These are phyloP conservation scores for Oreochromis grahami DNA, from an alignment of 2,797 vertebrate genomes.

Conservation along the genomic window DNA sequence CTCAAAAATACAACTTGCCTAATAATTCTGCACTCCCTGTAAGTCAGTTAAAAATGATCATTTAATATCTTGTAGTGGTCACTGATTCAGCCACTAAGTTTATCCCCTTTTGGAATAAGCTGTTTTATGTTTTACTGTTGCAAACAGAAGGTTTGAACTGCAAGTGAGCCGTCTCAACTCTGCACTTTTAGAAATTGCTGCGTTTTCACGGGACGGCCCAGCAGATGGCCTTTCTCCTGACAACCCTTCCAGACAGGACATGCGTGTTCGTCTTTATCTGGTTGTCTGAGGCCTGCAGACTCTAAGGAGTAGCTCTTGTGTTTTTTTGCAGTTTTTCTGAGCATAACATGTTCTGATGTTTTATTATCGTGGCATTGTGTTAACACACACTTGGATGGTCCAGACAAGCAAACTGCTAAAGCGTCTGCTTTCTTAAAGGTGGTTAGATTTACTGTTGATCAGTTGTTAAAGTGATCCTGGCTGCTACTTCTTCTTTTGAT, in stretches of 20 bases:
- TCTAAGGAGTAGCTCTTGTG: background rate
- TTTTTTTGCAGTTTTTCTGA: background rate
- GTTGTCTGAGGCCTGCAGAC: background rate
- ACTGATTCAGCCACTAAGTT: background rate
- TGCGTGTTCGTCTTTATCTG: background rate
- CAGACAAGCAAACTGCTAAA: background rate
- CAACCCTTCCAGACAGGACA: background rate
- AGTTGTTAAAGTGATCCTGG: background rate
- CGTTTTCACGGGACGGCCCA: background rate
- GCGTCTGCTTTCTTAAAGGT: background rate
- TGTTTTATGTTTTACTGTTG: background rate
- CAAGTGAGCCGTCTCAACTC: background rate
- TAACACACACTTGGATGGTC: background rate
- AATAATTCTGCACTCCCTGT: too few relatives aligned
- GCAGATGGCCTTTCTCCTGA: background rate
- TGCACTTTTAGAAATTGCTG: background rate
- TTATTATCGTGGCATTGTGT: background rate
- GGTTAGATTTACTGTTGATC: background rate
- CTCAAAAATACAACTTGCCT: too few relatives aligned
- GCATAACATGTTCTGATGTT: background rate
- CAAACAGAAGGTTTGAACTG: background rate
- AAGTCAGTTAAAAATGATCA: background rate
- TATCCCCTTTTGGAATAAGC: background rate
- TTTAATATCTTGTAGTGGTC: accelerated
- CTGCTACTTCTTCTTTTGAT: background rate